A percentile compares a stretch with the other conserved stretches of the same genome.
Conservation (phyloP, 2,113 vertebrate species). For the Leucosticte australis region DNA sequence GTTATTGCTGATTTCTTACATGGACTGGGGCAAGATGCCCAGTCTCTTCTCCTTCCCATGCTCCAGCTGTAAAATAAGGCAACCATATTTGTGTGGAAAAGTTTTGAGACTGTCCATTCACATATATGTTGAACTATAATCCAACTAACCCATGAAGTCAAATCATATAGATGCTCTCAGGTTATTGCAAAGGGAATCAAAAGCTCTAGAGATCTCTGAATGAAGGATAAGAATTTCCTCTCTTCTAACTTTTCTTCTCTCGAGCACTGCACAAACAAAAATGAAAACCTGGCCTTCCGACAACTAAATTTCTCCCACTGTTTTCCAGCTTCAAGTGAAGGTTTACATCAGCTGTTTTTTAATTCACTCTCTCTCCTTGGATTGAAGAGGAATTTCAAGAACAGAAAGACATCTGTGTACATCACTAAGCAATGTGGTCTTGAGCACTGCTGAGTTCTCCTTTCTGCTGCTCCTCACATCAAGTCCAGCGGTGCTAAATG, state of each 20-base stretch:
- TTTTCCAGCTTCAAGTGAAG: not conserved
- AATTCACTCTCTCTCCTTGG: not conserved
- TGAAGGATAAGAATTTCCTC: not conserved
- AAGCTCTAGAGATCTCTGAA: not conserved
- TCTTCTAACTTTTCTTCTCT: conserved; percentile 9
- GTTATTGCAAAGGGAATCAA: not conserved
- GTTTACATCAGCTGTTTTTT: not conserved
- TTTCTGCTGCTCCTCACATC: not conserved
- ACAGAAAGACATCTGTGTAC: not conserved
- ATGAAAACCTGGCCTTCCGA: not conserved
- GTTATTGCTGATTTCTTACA: not conserved
- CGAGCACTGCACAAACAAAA: not conserved
- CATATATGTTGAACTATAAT: not conserved
- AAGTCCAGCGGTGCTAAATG: not conserved
- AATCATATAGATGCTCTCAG: not conserved
- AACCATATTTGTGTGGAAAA: not conserved
- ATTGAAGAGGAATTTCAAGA: not conserved
- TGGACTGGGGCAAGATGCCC: not conserved
- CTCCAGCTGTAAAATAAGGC: conserved; percentile 3
- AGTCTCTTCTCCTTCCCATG: not conserved
- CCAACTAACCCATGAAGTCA: not conserved
- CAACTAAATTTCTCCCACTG: not conserved
- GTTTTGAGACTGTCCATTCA: not conserved
- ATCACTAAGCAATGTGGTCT: not conserved
- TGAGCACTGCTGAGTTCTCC: not conserved